These are phyloP conservation scores for Notoglanidium macrostoma DNA, from an alignment of 2,797 vertebrate species.

Conservation along the genomic window DNA sequence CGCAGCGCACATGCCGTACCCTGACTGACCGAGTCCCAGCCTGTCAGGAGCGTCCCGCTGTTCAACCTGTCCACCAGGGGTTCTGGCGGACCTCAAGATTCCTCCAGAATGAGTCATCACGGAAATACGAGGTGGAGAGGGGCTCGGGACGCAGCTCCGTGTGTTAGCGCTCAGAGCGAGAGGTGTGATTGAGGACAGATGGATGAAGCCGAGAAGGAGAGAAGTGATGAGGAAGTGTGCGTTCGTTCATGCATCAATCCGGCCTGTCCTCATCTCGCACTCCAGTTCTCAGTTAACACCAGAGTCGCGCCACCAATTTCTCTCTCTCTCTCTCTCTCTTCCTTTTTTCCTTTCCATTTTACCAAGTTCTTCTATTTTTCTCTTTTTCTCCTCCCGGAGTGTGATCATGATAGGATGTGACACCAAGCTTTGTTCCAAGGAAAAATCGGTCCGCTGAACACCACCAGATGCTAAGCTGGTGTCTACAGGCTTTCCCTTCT, in stretches of 20 bases:
- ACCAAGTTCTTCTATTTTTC: neutral
- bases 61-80: constrained; percentile 27
- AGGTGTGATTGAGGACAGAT: neutral
- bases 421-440: neutral
- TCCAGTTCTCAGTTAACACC: neutral
- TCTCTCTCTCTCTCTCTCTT: neutral
- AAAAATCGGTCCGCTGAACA: neutral
- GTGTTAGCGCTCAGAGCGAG: neutral
- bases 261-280: neutral
- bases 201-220: neutral
- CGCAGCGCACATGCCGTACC: neutral
- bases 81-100: neutral
- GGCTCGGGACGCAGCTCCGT: neutral
- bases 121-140: too few species aligned
- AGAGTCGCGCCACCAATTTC: neutral
- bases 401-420: neutral
- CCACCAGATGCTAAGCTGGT: neutral
- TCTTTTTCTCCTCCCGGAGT: neutral
- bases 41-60: neutral
- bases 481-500: neutral
- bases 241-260: neutral
- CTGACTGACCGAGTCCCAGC: too few species aligned
- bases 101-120: neutral
- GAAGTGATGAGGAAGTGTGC: neutral
- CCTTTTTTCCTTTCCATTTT: neutral